Evolutionary conservation across 2,888 invertebrate genomes (phyloP), one percentile per base, ranked within the genome.

Genomic region (Bombylius discolor): DNA sequence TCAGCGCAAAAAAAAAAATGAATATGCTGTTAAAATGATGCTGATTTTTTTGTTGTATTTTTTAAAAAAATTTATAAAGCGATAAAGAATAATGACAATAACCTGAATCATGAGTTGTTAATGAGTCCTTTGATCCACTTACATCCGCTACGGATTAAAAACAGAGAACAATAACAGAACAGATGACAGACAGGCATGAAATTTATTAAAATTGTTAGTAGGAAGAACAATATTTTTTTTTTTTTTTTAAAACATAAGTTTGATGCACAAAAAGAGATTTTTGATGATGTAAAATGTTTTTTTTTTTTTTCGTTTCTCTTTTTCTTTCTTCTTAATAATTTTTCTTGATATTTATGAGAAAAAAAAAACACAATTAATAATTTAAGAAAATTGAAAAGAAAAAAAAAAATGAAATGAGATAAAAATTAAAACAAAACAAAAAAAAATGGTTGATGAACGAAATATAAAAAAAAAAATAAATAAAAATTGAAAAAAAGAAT

Each of bases 61-160:
- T 23, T 23, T 23, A 23, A 23, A 2, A 23, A 23, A 23, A n/a
- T n/a, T n/a, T n/a, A n/a, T n/a, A n/a, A 23, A 23, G 23, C 23
- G 23, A 23, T 23, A 23, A 58, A 56, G 60, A 67, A 23, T 23
- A 23, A 23, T 23, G 23, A 23, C 23, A 67, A 64, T 77, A 83
- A 86, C 85, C 86, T 85, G 86, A 84, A 78, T 86, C 85, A 77
- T 85, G 84, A 64, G 85, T 84, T 76, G 84, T 84, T 75, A 85
- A 81, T 65, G 86, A 86, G 75, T 86, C 86, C 79, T 85, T 83
- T 68, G 85, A 86, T 74, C 85, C 85, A 80, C 85, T 85, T 76
- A 85, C 83, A 77, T 85, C 85, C 74, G 85, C 85, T 85, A 70
- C 66, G 67, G 68, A 63, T 63, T 62, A 36, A n/a, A 14, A 9